These are phyloP conservation scores for Oligia latruncula DNA, from an alignment of 2,888 invertebrate genomes.

Conservation along the genomic window DNA sequence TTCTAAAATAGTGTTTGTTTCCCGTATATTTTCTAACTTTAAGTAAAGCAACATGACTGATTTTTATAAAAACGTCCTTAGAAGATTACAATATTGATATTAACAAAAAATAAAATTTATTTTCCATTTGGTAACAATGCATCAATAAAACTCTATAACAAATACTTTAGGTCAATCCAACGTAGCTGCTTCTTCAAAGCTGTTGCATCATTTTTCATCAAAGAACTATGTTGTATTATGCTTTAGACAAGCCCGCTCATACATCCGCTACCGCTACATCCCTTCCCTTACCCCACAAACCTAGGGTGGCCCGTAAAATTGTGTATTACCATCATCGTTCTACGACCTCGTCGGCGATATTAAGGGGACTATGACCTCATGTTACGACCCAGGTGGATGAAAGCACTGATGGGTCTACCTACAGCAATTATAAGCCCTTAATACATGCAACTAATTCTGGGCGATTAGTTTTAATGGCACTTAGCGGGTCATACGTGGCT, in stretches of 20 bases:
- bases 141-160: too few relatives aligned
- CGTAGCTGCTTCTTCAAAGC: not conserved
- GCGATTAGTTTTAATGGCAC: conserved; percentile 56
- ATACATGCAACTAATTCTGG: conserved; percentile 48
- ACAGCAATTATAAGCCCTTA: conserved; percentile 59
- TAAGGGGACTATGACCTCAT: conserved; percentile 84
- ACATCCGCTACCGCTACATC: conserved; percentile 48
- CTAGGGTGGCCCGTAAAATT: conserved; percentile 86
- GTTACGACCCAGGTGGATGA: conserved; percentile 73
- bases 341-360: conserved; percentile 79
- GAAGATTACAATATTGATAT: not conserved
- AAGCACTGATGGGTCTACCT: conserved; percentile 62
- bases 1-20: not conserved
- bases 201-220: not conserved
- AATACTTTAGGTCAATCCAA: not conserved
- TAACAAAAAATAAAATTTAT: not conserved
- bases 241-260: not conserved
- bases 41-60: not conserved
- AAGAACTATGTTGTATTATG: not conserved
- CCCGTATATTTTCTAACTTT: not conserved
- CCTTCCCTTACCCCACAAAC: conserved; percentile 61
- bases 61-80: not conserved
- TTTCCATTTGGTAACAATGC: not conserved
- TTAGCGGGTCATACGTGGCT: conserved; percentile 47
- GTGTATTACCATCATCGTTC: conserved; percentile 86